These are phyloP conservation scores for Biston stratarius DNA, from an alignment of 2,888 invertebrate species.

Conservation along the genomic window DNA sequence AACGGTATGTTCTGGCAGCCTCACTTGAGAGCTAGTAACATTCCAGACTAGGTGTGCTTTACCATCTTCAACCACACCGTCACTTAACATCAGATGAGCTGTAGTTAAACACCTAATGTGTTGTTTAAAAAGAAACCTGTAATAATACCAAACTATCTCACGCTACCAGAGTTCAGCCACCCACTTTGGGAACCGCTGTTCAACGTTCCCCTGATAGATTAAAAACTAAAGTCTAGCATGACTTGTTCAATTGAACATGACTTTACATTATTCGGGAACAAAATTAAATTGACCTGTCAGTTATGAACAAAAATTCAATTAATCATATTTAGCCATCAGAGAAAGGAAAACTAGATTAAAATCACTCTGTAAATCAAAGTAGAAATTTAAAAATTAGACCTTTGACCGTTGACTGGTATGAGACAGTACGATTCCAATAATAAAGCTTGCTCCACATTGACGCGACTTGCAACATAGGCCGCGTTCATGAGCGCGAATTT, in stretches of 20 bases:
- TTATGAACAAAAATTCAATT: conserved; percentile 18
- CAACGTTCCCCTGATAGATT: conserved; percentile 11
- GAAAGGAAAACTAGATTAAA: background rate
- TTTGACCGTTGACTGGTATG: background rate
- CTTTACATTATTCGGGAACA: conserved; percentile 13
- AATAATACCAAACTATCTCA: background rate
- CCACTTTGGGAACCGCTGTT: conserved; percentile 3
- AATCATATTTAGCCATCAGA: conserved; percentile 13
- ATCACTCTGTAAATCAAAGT: background rate
- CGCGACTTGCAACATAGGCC: too few species aligned
- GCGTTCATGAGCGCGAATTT: too few species aligned
- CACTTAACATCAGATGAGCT: too few species aligned
- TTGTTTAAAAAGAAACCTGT: too few species aligned
- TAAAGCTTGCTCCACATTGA: too few species aligned
- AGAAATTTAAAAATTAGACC: background rate
- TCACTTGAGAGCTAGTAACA: too few species aligned
- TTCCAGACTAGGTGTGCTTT: too few species aligned
- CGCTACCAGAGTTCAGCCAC: background rate
- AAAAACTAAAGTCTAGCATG: conserved; percentile 22
- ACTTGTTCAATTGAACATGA: conserved; percentile 19
- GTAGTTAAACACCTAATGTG: too few species aligned
- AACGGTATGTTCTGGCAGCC: too few species aligned
- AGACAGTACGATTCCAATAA: background rate
- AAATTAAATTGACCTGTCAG: conserved; percentile 32
- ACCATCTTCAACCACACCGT: too few species aligned